A percentile compares a stretch with the other conserved stretches of the same genome.
These are phyloP conservation scores for Toxotes chatareus DNA, from an alignment of 2,113 vertebrate genomes.

Conservation along the genomic window DNA sequence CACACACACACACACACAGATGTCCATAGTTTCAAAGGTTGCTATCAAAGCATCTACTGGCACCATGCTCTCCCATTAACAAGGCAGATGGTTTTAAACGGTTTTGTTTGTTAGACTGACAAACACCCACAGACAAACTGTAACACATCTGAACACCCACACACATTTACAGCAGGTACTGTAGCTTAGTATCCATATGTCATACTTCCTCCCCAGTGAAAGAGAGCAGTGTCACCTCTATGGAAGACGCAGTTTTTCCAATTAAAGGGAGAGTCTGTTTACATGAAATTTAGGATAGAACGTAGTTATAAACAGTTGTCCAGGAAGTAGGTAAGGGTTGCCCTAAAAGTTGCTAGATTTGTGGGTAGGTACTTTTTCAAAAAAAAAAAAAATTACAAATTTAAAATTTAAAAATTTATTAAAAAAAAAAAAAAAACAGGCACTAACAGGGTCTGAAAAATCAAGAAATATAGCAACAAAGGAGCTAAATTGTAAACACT, in stretches of 20 bases:
- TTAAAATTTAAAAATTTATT: too few relatives aligned
- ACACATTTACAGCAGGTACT: slow-evolving; percentile 56
- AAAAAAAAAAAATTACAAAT: too few relatives aligned
- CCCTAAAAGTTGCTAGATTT: too few relatives aligned
- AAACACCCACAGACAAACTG: slow-evolving; percentile 68
- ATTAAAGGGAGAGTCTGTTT: slow-evolving; percentile 44
- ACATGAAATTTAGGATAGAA: neutral
- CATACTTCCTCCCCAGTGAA: slow-evolving; percentile 23
- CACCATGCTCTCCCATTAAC: slow-evolving; percentile 55
- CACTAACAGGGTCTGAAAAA: too few relatives aligned
- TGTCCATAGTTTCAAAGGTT: slow-evolving; percentile 71
- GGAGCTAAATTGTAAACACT: too few relatives aligned
- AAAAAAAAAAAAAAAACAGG: too few relatives aligned
- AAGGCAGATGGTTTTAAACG: slow-evolving; percentile 72
- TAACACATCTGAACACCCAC: slow-evolving; percentile 56
- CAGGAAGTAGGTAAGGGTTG: too few relatives aligned
- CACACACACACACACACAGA: slow-evolving; percentile 59
- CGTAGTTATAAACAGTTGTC: too few relatives aligned
- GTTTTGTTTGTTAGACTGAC: slow-evolving; percentile 66
- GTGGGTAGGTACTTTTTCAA: too few relatives aligned
- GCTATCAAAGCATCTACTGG: slow-evolving; percentile 69
- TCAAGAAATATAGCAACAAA: too few relatives aligned
- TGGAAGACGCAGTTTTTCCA: slow-evolving; percentile 38
- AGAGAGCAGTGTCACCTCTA: slow-evolving; percentile 30
- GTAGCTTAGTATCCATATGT: slow-evolving; percentile 51